Evolutionary conservation across 2,797 vertebrate genomes (phyloP).

Genomic region (Anabas testudineus): DNA sequence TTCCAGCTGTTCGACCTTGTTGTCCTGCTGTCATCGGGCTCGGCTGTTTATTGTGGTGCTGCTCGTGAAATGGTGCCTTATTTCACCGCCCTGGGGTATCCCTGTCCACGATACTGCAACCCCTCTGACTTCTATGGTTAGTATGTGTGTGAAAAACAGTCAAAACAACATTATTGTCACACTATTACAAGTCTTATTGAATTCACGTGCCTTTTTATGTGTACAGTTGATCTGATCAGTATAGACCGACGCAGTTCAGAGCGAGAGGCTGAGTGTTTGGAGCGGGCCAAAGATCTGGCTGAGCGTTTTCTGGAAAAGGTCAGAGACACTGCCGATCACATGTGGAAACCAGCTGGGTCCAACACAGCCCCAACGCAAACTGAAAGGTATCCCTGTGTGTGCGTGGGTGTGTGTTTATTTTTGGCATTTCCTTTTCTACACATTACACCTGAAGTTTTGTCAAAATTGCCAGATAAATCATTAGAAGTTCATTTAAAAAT

Average conservation of each 20-base stretch:
- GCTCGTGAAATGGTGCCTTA: constrained; percentile 94
- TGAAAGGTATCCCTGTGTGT: constrained; percentile 64
- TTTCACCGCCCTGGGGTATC: constrained; percentile 90
- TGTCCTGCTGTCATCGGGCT: constrained; percentile 92
- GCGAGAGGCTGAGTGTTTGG: constrained; percentile 85
- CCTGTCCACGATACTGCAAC: constrained; percentile 95
- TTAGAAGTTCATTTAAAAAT: not conserved
- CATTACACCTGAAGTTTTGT: not conserved
- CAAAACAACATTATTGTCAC: not conserved
- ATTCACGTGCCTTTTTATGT: constrained; percentile 10
- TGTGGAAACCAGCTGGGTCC: constrained; percentile 86
- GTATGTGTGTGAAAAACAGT: constrained; percentile 39
- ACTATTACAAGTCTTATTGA: not conserved
- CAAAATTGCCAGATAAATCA: not conserved
- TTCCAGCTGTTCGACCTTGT: constrained; percentile 96
- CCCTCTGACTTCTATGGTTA: constrained; percentile 96
- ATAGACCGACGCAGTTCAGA: constrained; percentile 89
- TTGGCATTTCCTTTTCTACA: not conserved
- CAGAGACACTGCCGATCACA: constrained; percentile 85
- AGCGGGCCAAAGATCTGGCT: constrained; percentile 84
- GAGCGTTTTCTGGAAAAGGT: constrained; percentile 89
- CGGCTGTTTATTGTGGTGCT: constrained; percentile 90
- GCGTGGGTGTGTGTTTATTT: not conserved
- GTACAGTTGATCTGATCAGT: constrained; percentile 91
- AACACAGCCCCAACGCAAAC: constrained; percentile 17